These are phyloP conservation scores for Drosophila santomea DNA, from an alignment of 1,140 invertebrate species.

Conservation along the genomic window DNA sequence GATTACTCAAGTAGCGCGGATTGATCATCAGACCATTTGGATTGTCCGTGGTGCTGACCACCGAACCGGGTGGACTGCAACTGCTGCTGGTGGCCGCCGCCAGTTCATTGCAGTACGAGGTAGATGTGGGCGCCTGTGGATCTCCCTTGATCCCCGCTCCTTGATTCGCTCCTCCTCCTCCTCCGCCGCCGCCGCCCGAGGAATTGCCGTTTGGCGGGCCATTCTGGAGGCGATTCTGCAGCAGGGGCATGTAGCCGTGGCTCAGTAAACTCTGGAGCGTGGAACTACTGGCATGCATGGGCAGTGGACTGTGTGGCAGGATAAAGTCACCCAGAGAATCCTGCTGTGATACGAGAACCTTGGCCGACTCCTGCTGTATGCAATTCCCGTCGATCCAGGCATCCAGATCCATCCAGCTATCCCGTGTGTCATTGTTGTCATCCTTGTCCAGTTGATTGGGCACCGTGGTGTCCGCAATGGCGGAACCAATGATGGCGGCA, in stretches of 20 bases:
- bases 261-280: conserved; percentile 91
- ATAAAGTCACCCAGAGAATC: conserved; percentile 89
- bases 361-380: conserved; percentile 86
- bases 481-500: conserved; percentile 93
- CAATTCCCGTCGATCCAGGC: conserved; percentile 93
- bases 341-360: conserved; percentile 87
- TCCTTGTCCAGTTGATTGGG: conserved; percentile 88
- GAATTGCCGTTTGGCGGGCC: conserved; percentile 86
- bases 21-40: conserved; percentile 87
- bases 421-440: conserved; percentile 88
- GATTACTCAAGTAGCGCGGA: conserved; percentile 84
- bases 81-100: conserved; percentile 88
- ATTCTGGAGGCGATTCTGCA: conserved; percentile 90
- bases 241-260: conserved; percentile 91
- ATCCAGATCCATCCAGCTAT: conserved; percentile 93
- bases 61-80: conserved; percentile 86
- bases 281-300: conserved; percentile 86
- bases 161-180: conserved; percentile 11
- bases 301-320: conserved; percentile 86
- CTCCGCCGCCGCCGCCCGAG: conserved; percentile 11
- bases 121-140: conserved; percentile 87
- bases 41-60: conserved; percentile 88
- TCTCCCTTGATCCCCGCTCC: conserved; percentile 86
- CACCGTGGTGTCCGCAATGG: conserved; percentile 94
- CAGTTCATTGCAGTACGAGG: conserved; percentile 90